Evolutionary conservation across 2,888 invertebrate genomes (phyloP).

Genomic region (Phytoseiulus persimilis): DNA sequence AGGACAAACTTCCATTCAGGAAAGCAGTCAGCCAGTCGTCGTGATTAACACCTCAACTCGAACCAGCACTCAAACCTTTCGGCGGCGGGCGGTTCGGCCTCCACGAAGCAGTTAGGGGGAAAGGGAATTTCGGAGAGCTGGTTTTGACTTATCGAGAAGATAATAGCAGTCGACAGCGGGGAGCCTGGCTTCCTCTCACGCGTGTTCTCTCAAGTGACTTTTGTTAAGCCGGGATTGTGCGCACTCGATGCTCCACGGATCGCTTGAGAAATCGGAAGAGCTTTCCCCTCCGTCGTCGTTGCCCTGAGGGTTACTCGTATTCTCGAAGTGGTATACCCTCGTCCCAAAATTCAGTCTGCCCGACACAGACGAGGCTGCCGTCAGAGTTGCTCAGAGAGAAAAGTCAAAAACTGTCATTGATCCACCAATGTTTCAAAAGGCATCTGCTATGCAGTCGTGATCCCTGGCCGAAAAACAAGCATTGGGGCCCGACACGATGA

Average conservation of each 20-base stretch:
- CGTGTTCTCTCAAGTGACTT: background rate
- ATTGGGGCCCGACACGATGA: too few species aligned
- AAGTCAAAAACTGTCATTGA: too few species aligned
- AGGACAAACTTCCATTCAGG: background rate
- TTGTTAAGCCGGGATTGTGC: background rate
- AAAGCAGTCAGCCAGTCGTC: background rate
- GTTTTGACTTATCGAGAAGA: slow-evolving; percentile 31
- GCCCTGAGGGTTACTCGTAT: background rate
- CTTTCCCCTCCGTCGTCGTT: background rate
- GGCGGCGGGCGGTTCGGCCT: background rate
- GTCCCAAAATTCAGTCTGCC: background rate
- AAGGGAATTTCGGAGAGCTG: background rate
- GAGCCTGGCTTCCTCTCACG: background rate
- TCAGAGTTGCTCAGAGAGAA: too few species aligned
- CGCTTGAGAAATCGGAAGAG: background rate
- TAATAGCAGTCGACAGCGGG: slow-evolving; percentile 23
- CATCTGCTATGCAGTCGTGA: too few species aligned
- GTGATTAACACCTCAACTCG: background rate
- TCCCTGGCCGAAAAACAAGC: too few species aligned
- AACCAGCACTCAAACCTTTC: background rate
- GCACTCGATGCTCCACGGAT: background rate
- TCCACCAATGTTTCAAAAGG: too few species aligned
- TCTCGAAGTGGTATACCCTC: background rate
- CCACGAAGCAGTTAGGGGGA: background rate
- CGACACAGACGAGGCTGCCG: too few species aligned